These are phyloP conservation scores for Chrysolina haemoptera DNA, from an alignment of 2,888 invertebrate genomes.

Conservation along the genomic window DNA sequence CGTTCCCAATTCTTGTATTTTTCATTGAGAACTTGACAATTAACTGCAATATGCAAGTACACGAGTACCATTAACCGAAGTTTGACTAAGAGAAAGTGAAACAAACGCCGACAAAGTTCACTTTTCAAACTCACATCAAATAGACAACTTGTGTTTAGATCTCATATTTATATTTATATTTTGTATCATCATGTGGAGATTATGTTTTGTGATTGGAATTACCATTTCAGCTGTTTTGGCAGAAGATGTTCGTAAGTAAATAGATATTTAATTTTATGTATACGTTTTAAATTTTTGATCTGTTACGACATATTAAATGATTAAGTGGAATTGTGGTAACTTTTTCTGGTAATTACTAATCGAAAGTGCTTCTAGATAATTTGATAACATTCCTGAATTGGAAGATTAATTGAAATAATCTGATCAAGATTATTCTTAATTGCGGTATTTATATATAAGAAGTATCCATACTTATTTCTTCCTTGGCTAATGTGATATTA, in stretches of 20 bases:
- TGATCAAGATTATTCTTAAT: too few species aligned
- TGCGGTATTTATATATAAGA: too few species aligned
- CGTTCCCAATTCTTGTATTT: conserved; percentile 35
- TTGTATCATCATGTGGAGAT: conserved; percentile 35
- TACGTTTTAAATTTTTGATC: neutral
- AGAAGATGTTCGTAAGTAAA: conserved; percentile 40
- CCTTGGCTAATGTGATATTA: too few species aligned
- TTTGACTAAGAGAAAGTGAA: conserved; percentile 43
- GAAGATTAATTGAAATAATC: too few species aligned
- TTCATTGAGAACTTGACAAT: conserved; percentile 34
- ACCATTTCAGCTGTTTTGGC: conserved; percentile 31
- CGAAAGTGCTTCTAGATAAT: too few species aligned
- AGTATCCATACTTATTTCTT: too few species aligned
- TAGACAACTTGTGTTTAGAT: conserved; percentile 47
- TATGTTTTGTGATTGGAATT: conserved; percentile 31
- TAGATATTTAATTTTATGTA: too few species aligned
- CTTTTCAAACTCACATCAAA: conserved; percentile 58
- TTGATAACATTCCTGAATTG: too few species aligned
- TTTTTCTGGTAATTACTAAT: too few species aligned
- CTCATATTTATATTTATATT: neutral
- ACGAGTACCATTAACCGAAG: conserved; percentile 32
- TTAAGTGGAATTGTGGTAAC: too few species aligned
- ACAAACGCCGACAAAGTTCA: conserved; percentile 49
- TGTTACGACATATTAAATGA: neutral
- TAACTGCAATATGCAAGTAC: conserved; percentile 34